These are phyloP conservation scores for Drosophila niveifrons DNA, from an alignment of 2,888 invertebrate genomes.

Conservation along the genomic window DNA sequence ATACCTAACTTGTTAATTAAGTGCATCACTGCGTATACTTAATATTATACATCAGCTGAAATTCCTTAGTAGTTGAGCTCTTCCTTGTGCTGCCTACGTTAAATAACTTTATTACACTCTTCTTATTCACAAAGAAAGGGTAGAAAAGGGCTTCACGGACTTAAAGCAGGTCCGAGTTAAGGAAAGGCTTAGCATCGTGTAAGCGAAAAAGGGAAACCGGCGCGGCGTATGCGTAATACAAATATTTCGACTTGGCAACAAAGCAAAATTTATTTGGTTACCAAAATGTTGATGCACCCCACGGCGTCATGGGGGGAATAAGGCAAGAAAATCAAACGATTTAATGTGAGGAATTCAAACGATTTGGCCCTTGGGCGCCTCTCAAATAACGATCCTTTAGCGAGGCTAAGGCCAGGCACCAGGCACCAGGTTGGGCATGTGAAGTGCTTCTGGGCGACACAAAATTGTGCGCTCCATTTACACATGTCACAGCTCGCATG, in stretches of 20 bases:
- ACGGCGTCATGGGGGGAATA: conserved; percentile 22
- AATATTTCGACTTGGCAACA: conserved; percentile 70
- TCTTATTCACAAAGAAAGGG: conserved; percentile 10
- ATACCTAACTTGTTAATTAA: background rate
- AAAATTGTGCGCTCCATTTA: conserved; percentile 58
- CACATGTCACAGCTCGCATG: conserved; percentile 47
- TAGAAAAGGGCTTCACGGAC: conserved; percentile 36
- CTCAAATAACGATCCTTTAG: conserved; percentile 31
- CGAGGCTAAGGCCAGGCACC: background rate
- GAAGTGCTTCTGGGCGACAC: conserved; percentile 4
- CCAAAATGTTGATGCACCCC: conserved; percentile 56
- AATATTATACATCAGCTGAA: background rate
- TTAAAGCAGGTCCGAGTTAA: conserved; percentile 30
- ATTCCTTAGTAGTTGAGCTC: background rate
- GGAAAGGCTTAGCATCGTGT: conserved; percentile 46
- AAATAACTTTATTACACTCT: conserved; percentile 1
- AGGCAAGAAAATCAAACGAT: conserved; percentile 66
- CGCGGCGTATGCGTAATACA: conserved; percentile 65
- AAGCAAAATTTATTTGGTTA: conserved; percentile 75
- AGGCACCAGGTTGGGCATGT: background rate
- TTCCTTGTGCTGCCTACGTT: background rate
- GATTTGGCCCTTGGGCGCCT: conserved; percentile 61
- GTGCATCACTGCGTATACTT: background rate
- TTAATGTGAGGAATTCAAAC: conserved; percentile 75
- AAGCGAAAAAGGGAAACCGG: conserved; percentile 34